phyloP scores from a whole-genome alignment of 1,140 invertebrate species.

The Drosophila mojavensis region DNA sequence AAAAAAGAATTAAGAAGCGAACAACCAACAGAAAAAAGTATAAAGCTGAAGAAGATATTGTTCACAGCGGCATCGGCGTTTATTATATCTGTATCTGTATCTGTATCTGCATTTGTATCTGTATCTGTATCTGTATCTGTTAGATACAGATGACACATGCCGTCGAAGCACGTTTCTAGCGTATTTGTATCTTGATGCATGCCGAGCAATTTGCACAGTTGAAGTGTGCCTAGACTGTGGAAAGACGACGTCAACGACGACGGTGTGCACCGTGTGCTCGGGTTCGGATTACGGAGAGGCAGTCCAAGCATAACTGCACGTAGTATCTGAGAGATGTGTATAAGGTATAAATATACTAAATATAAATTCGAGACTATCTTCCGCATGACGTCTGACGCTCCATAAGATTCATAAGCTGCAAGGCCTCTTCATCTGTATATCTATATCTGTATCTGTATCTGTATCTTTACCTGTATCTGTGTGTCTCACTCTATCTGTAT shows the following conservation, averaged over 20 bases:
- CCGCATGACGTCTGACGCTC: slow-evolving; percentile 66
- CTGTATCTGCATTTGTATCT: slow-evolving; percentile 7
- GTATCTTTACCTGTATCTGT: slow-evolving; percentile 6
- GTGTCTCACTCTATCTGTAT: background rate
- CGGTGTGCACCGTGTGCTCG: slow-evolving; percentile 46
- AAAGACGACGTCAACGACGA: slow-evolving; percentile 66
- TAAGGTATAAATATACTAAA: slow-evolving; percentile 27
- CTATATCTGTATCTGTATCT: background rate
- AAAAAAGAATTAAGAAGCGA: slow-evolving; percentile 42
- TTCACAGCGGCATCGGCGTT: slow-evolving; percentile 14
- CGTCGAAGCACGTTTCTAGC: slow-evolving; percentile 70
- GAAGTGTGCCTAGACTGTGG: slow-evolving; percentile 81
- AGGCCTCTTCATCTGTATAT: background rate
- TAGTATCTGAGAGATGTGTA: slow-evolving; percentile 53
- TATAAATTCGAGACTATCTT: slow-evolving; percentile 58
- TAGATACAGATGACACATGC: slow-evolving; percentile 75
- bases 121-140: slow-evolving; percentile 46
- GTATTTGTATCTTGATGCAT: slow-evolving; percentile 61
- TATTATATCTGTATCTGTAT: slow-evolving; percentile 15
- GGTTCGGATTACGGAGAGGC: slow-evolving; percentile 63
- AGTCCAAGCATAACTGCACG: slow-evolving; percentile 78
- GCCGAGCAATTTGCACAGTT: slow-evolving; percentile 74
- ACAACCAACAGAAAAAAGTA: background rate
- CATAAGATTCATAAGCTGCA: background rate
- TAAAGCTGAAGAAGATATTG: slow-evolving; percentile 16